Percentiles rank a stretch among this genome's conserved stretches.
These are phyloP conservation scores for Phenganax subtilis DNA, from an alignment of 92 coral and sea anemone species.

Conservation along the genomic window DNA sequence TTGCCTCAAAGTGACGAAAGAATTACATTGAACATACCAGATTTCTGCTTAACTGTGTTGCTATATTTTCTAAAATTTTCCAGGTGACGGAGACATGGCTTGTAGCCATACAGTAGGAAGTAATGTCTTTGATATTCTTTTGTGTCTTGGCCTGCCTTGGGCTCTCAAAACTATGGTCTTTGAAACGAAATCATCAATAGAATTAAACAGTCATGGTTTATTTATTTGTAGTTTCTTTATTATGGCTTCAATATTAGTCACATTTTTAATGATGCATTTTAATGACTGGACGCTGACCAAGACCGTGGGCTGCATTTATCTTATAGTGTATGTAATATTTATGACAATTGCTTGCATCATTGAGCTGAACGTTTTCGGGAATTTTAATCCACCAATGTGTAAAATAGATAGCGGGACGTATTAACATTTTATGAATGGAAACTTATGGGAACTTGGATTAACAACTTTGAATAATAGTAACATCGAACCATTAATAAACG, in stretches of 20 bases:
- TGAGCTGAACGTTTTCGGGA: constrained; percentile 83
- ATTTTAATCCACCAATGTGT: constrained; percentile 95
- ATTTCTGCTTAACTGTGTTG: neutral
- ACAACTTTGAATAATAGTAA: neutral
- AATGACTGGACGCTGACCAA: constrained; percentile 78
- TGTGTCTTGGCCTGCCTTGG: constrained; percentile 97
- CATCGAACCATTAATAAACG: no score
- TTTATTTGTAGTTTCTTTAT: constrained; percentile 93
- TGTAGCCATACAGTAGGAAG: constrained; percentile 97
- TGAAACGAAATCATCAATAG: constrained; percentile 82
- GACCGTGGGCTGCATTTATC: constrained; percentile 82
- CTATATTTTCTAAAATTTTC: neutral
- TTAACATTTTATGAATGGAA: constrained; percentile 1
- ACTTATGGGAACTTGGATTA: neutral
- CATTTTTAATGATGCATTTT: constrained; percentile 71
- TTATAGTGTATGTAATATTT: constrained; percentile 76
- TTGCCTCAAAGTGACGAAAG: no score
- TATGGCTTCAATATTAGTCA: constrained; percentile 81
- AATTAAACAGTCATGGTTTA: constrained; percentile 89
- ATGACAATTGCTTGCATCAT: constrained; percentile 78
- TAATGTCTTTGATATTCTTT: constrained; percentile 87
- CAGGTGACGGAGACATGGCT: constrained; percentile 99
- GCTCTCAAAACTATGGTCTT: constrained; percentile 84
- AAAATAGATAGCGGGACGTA: constrained; percentile 45
- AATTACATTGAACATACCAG: no score